Evolutionary conservation across 2,113 vertebrate genomes (phyloP).

Genomic region (Artemisiospiza belli): DNA sequence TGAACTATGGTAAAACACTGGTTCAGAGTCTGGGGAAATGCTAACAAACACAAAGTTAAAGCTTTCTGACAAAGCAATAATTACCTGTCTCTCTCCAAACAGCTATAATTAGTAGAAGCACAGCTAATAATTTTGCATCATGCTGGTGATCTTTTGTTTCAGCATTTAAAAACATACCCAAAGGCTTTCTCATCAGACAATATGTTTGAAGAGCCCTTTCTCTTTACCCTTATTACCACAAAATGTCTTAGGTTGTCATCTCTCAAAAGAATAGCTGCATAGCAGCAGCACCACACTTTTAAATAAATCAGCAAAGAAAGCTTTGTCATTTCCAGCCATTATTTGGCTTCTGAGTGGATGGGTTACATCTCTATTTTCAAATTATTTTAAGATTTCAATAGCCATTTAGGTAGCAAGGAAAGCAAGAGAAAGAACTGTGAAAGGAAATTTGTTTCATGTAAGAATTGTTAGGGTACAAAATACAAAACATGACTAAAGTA

Average conservation of each 20-base stretch:
- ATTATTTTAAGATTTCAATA: constrained; percentile 44
- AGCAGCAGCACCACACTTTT: background rate
- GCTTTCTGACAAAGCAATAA: constrained; percentile 38
- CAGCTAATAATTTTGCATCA: constrained; percentile 3
- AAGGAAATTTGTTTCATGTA: background rate
- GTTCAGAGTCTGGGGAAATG: background rate
- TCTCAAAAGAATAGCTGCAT: background rate
- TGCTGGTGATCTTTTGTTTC: background rate
- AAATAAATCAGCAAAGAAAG: constrained; percentile 66
- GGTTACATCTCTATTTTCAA: constrained; percentile 12
- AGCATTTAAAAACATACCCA: constrained; percentile 2
- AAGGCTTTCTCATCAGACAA: background rate
- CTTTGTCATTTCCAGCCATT: constrained; percentile 36
- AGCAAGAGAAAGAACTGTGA: background rate
- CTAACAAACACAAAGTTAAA: background rate
- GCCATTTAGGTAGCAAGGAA: background rate
- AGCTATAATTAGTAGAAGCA: constrained; percentile 9
- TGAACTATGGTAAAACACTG: background rate
- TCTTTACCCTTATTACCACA: background rate
- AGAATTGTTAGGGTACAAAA: constrained; percentile 15
- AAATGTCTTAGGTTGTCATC: background rate
- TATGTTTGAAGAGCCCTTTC: background rate
- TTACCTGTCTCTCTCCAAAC: background rate
- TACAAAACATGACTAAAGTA: constrained; percentile 11
- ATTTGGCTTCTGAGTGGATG: constrained; percentile 12